Percentiles rank a stretch among this genome's conserved stretches.
Conservation (phyloP, 1,140 invertebrate species). For the Leptinotarsa lineolata region DNA sequence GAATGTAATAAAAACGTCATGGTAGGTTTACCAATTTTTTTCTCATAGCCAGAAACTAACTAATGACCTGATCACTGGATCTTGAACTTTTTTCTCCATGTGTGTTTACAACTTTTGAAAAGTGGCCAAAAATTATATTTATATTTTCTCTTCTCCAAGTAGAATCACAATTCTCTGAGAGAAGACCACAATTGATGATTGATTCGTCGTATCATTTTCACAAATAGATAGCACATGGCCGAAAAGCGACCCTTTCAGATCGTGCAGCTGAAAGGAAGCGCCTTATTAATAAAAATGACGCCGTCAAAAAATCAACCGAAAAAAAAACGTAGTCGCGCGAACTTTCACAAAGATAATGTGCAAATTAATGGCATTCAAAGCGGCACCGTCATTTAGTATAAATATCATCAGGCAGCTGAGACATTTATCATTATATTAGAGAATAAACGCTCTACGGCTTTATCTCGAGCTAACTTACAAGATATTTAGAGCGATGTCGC, state of each 20-base stretch:
- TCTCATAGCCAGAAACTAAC: too few species aligned
- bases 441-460: slow-evolving; percentile 29
- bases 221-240: not conserved
- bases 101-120: too few species aligned
- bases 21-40: too few species aligned
- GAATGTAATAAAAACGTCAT: too few species aligned
- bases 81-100: too few species aligned
- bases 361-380: slow-evolving; percentile 32
- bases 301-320: slow-evolving; percentile 14
- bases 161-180: too few species aligned
- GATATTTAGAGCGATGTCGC: slow-evolving; percentile 40
- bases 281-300: slow-evolving; percentile 13
- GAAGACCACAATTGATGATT: not conserved
- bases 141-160: too few species aligned
- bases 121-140: too few species aligned
- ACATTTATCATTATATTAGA: slow-evolving; percentile 43
- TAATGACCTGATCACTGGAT: too few species aligned
- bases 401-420: slow-evolving; percentile 34
- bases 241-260: not conserved
- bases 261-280: not conserved
- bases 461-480: slow-evolving; percentile 42
- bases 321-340: not conserved
- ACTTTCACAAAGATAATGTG: slow-evolving; percentile 17
- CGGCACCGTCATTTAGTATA: slow-evolving; percentile 37
- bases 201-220: not conserved